Percentiles rank a stretch among this genome's conserved stretches.
Evolutionary conservation across 2,888 invertebrate genomes (phyloP).

Genomic region (Rotaria magnacalcarata): DNA sequence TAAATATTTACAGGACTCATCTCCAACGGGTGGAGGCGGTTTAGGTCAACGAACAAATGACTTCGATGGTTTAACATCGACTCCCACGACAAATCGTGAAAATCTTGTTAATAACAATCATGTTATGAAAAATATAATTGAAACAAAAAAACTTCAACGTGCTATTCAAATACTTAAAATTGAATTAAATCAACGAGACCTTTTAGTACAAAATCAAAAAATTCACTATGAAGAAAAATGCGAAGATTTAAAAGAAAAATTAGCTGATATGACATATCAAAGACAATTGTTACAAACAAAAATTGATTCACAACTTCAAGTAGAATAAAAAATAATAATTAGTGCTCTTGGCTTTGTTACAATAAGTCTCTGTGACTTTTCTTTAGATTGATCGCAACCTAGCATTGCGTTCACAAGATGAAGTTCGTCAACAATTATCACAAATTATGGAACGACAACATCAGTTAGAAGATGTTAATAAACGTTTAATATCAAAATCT

Average conservation of each 20-base stretch:
- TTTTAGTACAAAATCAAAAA: slow-evolving; percentile 57
- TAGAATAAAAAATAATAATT: slow-evolving; percentile 35
- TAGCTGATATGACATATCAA: slow-evolving; percentile 56
- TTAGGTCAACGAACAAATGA: background rate
- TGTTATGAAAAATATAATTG: slow-evolving; percentile 48
- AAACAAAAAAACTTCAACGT: slow-evolving; percentile 57
- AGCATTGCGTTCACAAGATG: slow-evolving; percentile 53
- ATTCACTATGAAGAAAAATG: slow-evolving; percentile 55
- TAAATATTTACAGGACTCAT: slow-evolving; percentile 29
- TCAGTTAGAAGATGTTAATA: slow-evolving; percentile 56
- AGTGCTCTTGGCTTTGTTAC: no score
- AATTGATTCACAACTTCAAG: slow-evolving; percentile 54
- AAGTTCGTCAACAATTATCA: slow-evolving; percentile 53
- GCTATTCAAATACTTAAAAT: slow-evolving; percentile 59
- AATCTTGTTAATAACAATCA: background rate
- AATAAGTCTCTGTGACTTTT: no score
- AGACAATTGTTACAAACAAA: slow-evolving; percentile 56
- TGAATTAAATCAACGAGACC: slow-evolving; percentile 57
- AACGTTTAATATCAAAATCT: slow-evolving; percentile 54
- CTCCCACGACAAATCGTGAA: background rate
- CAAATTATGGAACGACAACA: slow-evolving; percentile 54
- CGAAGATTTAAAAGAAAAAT: slow-evolving; percentile 58
- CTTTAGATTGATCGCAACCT: slow-evolving; percentile 56
- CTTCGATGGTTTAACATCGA: background rate
- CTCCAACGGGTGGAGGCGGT: background rate